These are phyloP conservation scores for Drosophila micromelanica DNA, from an alignment of 1,140 invertebrate species.

Conservation along the genomic window DNA sequence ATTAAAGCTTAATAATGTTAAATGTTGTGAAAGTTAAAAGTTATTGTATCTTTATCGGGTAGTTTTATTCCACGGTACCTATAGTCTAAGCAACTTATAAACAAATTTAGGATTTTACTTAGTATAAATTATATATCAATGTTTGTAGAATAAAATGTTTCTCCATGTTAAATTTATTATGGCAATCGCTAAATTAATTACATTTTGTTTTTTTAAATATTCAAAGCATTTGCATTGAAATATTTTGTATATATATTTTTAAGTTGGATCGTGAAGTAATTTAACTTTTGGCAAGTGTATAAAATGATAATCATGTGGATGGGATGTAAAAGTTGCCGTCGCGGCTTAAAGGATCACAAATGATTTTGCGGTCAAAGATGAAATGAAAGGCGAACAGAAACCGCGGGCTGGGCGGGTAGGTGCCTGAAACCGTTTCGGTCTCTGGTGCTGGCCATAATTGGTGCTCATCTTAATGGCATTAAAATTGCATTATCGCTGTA, in stretches of 20 bases:
- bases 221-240: background rate
- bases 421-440: constrained; percentile 17
- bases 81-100: no score
- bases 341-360: constrained; percentile 73
- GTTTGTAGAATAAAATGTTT: no score
- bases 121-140: no score
- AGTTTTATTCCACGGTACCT: no score
- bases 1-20: no score
- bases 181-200: no score
- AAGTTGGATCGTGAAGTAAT: background rate
- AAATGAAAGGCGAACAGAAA: constrained; percentile 58
- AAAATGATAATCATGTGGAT: constrained; percentile 67
- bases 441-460: constrained; percentile 78
- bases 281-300: constrained; percentile 18
- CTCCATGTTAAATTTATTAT: no score
- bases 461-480: constrained; percentile 82
- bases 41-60: no score
- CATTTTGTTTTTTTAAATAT: no score
- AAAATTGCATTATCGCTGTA: constrained; percentile 82
- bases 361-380: constrained; percentile 79
- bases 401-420: background rate
- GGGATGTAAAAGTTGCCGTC: constrained; percentile 70
- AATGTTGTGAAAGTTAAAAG: no score
- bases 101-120: no score
- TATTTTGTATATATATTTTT: no score